A percentile compares a stretch with the other conserved stretches of the same genome.
Evolutionary conservation across 1,140 invertebrate genomes (phyloP).

Genomic region (Saccostrea glomerata): DNA sequence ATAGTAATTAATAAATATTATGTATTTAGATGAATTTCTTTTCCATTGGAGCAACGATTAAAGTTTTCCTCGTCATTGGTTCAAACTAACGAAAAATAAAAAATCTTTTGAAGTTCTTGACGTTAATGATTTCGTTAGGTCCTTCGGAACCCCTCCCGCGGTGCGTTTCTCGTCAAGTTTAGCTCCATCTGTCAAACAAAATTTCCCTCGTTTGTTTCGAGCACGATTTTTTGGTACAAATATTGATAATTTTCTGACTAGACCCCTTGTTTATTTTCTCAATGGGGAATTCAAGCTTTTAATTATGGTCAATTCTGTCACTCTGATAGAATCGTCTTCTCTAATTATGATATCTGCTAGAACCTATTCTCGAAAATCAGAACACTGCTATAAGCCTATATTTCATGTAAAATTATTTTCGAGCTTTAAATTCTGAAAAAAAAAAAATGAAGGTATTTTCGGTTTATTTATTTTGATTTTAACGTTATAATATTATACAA

Average conservation of each 20-base stretch:
- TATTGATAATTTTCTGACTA: conserved; percentile 31
- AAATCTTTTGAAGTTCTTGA: conserved; percentile 13
- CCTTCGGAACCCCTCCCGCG: conserved; percentile 22
- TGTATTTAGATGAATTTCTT: no score
- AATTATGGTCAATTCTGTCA: conserved; percentile 14
- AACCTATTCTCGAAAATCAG: neutral
- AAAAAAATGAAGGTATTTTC: no score
- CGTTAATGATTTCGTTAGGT: conserved; percentile 22
- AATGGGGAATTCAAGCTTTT: conserved; percentile 31
- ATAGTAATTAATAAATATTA: no score
- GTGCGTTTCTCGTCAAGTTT: conserved; percentile 17
- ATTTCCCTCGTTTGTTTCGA: conserved; percentile 25
- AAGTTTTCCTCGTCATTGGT: neutral
- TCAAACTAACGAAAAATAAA: neutral
- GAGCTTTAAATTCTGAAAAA: no score
- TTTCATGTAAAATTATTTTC: no score
- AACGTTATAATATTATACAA: no score
- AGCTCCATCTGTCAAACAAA: conserved; percentile 35
- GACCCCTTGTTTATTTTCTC: conserved; percentile 31
- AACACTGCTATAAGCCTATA: neutral
- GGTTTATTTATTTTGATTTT: no score
- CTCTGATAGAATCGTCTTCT: neutral
- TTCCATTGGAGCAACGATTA: neutral
- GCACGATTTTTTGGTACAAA: conserved; percentile 23
- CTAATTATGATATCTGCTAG: neutral